These are phyloP conservation scores for Pterocles burchelli DNA, from an alignment of 2,113 vertebrate species.

Conservation along the genomic window DNA sequence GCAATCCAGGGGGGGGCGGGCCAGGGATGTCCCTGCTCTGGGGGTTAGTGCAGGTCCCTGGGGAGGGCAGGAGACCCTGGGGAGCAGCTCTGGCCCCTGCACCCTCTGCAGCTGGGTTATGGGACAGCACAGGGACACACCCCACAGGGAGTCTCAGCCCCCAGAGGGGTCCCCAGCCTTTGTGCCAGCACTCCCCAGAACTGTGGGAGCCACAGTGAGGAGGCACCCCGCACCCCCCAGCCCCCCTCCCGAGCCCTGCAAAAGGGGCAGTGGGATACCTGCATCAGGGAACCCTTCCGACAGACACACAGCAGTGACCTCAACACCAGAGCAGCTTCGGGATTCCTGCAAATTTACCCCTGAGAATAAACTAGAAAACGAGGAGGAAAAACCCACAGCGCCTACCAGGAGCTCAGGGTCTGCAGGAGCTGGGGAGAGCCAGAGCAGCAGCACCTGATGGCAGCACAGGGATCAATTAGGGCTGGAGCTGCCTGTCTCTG, in stretches of 20 bases:
- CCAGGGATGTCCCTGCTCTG: fast-evolving
- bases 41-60: neutral
- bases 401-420: neutral
- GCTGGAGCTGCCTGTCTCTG: neutral
- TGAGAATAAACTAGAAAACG: neutral
- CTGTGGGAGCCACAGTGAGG: fast-evolving
- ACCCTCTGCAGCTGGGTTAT: neutral
- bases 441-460: neutral
- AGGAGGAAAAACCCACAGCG: neutral
- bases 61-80: neutral
- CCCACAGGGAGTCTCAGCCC: neutral
- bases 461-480: neutral
- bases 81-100: neutral
- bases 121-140: neutral
- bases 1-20: fast-evolving
- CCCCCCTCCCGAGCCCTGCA: fast-evolving
- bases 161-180: neutral
- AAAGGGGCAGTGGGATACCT: too few relatives aligned
- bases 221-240: neutral
- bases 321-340: neutral
- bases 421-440: neutral
- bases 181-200: neutral
- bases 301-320: neutral
- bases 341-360: neutral
- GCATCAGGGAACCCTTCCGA: neutral